phyloP scores from a whole-genome alignment of 1,140 invertebrate species.

The Drosophila parabipectinata region DNA sequence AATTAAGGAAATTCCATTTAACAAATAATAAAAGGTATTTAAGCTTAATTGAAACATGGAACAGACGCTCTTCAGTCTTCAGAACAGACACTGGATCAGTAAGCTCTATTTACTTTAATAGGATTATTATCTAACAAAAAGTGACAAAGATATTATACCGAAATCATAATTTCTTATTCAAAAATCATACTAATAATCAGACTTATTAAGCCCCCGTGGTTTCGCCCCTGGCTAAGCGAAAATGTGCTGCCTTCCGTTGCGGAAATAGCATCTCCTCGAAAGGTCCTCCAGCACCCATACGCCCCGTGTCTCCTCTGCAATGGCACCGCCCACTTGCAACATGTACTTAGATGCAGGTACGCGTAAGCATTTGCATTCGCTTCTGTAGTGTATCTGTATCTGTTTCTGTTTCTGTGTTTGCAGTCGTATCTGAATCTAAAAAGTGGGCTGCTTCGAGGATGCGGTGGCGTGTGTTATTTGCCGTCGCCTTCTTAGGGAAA shows the following conservation, averaged over 20 bases:
- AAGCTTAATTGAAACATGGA: too few species aligned
- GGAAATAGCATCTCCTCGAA: conserved; percentile 78
- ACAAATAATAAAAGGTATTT: too few species aligned
- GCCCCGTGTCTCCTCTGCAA: neutral
- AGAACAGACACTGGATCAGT: too few species aligned
- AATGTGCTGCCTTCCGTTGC: conserved; percentile 67
- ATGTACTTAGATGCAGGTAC: conserved; percentile 65
- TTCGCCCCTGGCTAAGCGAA: conserved; percentile 38
- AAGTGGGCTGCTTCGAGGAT: conserved; percentile 52
- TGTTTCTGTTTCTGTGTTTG: conserved; percentile 31
- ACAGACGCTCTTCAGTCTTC: too few species aligned
- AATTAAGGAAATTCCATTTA: conserved; percentile 1
- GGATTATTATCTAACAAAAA: neutral
- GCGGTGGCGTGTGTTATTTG: conserved; percentile 29
- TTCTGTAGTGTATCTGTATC: conserved; percentile 10
- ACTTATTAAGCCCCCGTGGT: conserved; percentile 34
- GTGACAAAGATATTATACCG: neutral
- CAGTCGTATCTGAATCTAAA: conserved; percentile 47
- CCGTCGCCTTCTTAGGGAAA: conserved; percentile 65
- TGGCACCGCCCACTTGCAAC: conserved; percentile 15
- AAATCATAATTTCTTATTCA: neutral
- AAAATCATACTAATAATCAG: neutral
- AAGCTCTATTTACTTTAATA: too few species aligned
- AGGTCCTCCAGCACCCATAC: conserved; percentile 15
- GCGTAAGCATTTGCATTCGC: conserved; percentile 59